A percentile compares a stretch with the other conserved stretches of the same genome.
These are phyloP conservation scores for Scolopax mira DNA, from an alignment of 2,113 vertebrate genomes.

Conservation along the genomic window DNA sequence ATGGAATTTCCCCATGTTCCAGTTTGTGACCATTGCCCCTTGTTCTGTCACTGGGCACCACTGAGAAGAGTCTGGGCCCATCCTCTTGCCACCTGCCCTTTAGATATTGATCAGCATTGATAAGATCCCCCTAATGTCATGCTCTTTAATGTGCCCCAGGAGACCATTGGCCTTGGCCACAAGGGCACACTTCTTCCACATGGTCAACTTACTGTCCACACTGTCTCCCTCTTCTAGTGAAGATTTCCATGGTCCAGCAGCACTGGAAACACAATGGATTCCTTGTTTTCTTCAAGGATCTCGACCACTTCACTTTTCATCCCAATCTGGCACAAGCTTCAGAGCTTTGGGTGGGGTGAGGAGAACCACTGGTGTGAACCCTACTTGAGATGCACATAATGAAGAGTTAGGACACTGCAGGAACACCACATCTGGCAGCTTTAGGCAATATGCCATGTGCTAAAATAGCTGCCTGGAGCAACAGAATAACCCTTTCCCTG, in stretches of 20 bases:
- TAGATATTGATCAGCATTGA: too few species aligned
- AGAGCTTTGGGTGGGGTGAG: not conserved
- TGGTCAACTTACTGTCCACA: too few species aligned
- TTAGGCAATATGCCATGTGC: not conserved
- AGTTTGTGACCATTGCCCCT: too few species aligned
- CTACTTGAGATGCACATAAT: rapidly evolving
- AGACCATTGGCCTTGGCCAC: too few species aligned
- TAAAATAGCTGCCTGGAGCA: not conserved
- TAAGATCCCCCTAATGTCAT: too few species aligned
- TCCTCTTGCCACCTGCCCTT: too few species aligned
- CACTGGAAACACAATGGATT: rapidly evolving
- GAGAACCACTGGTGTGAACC: not conserved
- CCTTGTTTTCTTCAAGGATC: rapidly evolving
- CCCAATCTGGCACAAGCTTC: not conserved
- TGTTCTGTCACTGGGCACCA: too few species aligned
- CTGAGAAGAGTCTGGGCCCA: too few species aligned
- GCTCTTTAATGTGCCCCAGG: too few species aligned
- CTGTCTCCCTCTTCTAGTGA: not conserved
- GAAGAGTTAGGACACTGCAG: rapidly evolving
- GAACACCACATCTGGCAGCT: not conserved
- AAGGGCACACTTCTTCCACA: too few species aligned
- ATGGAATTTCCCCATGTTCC: too few species aligned
- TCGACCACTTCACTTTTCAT: rapidly evolving
- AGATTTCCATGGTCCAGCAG: not conserved
- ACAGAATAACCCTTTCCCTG: not conserved